A percentile compares a stretch with the other conserved stretches of the same genome.
These are phyloP conservation scores for Mesorhabditis spiculigera DNA, from an alignment of 2,888 invertebrate genomes.

Conservation along the genomic window DNA sequence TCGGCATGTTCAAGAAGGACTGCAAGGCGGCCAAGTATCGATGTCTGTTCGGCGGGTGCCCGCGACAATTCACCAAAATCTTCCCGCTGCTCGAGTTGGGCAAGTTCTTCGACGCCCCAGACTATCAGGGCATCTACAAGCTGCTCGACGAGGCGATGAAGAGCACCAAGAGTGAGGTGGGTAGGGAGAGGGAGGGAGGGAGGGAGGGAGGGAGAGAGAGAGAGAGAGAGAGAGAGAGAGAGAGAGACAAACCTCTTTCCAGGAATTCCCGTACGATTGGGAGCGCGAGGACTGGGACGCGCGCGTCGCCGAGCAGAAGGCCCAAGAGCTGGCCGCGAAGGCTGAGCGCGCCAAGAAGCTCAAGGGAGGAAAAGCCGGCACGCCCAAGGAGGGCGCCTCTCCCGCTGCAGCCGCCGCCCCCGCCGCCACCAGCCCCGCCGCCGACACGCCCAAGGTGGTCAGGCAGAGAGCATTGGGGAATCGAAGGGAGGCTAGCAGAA, in stretches of 20 bases:
- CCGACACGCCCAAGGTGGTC: no score
- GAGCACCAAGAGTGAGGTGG: slow-evolving; percentile 15
- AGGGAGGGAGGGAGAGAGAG: no score
- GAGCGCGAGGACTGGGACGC: slow-evolving; percentile 16
- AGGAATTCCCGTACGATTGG: slow-evolving; percentile 42
- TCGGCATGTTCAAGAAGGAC: slow-evolving; percentile 41
- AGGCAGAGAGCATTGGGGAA: not conserved
- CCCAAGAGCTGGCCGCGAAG: no score
- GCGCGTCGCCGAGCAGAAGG: not conserved
- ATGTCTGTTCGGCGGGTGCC: slow-evolving; percentile 45
- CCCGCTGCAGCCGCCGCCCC: no score
- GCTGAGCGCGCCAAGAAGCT: no score
- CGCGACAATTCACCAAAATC: slow-evolving; percentile 37
- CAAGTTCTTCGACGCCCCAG: slow-evolving; percentile 47
- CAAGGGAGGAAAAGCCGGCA: no score
- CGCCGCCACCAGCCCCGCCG: no score
- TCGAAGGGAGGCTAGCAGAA: not conserved
- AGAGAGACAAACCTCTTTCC: not conserved
- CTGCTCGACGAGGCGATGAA: slow-evolving; percentile 36
- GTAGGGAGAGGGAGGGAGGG: not conserved
- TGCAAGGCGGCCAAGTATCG: slow-evolving; percentile 13
- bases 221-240: no score
- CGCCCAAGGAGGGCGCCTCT: no score
- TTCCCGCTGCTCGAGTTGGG: slow-evolving; percentile 35
- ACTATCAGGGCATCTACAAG: slow-evolving; percentile 38